A percentile compares a stretch with the other conserved stretches of the same genome.
phyloP scores from a whole-genome alignment of 2,888 invertebrate genomes.

The Eupithecia subfuscata region DNA sequence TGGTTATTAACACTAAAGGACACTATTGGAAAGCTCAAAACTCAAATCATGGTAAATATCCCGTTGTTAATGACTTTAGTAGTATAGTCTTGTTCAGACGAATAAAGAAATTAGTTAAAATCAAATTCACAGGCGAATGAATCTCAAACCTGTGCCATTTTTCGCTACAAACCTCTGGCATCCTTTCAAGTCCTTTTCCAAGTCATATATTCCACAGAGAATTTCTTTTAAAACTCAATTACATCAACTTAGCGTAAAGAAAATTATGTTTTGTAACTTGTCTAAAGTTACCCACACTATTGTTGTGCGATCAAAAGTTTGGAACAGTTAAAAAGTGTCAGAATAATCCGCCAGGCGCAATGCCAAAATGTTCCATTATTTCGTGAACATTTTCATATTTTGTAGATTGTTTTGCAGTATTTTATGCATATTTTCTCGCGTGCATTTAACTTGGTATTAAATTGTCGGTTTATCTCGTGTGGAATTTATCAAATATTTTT shows the following conservation, averaged over 20 bases:
- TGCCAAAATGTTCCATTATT: constrained; percentile 35
- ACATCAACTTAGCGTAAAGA: constrained; percentile 6
- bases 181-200: background rate
- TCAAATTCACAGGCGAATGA: background rate
- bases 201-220: background rate
- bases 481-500: background rate
- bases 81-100: too few relatives aligned
- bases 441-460: constrained; percentile 20
- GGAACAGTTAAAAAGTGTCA: constrained; percentile 27
- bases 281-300: constrained; percentile 25
- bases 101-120: background rate
- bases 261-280: constrained; percentile 10
- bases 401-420: constrained; percentile 8
- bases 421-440: constrained; percentile 10
- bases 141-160: background rate
- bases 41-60: too few relatives aligned
- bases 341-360: constrained; percentile 18
- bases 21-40: too few relatives aligned
- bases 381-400: constrained; percentile 26
- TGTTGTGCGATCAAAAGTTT: constrained; percentile 35
- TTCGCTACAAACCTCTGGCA: too few relatives aligned
- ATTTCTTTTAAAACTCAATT: constrained; percentile 6
- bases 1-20: too few relatives aligned
- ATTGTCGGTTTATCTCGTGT: constrained; percentile 6
- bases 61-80: too few relatives aligned